A percentile compares a stretch with the other conserved stretches of the same genome.
phyloP scores from a whole-genome alignment of 1,140 invertebrate genomes.

The Pogonomyrmex barbatus region DNA sequence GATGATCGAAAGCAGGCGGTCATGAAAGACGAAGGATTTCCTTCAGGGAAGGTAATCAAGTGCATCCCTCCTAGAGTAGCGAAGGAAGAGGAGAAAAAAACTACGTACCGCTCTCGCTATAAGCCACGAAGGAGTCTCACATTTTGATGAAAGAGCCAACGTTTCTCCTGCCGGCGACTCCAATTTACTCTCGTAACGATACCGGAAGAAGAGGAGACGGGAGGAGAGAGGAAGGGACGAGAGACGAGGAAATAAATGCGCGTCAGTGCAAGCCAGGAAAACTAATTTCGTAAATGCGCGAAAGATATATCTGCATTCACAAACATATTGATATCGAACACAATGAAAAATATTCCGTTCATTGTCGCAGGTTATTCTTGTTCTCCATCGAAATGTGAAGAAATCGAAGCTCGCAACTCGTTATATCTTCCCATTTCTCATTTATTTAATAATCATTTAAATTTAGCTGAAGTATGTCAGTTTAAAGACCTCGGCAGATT shows the following conservation, averaged over 20 bases:
- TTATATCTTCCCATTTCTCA: background rate
- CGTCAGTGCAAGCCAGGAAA: conserved; percentile 2
- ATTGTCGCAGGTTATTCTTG: background rate
- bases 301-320: conserved; percentile 27
- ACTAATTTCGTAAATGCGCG: conserved; percentile 69
- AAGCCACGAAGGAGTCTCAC: conserved; percentile 39
- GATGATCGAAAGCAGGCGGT: conserved; percentile 57
- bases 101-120: background rate
- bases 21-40: conserved; percentile 10
- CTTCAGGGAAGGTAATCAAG: conserved; percentile 54
- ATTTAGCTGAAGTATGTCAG: conserved; percentile 59
- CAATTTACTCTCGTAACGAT: conserved; percentile 65
- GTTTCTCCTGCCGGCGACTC: conserved; percentile 28
- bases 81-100: background rate
- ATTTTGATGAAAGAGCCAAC: conserved; percentile 57
- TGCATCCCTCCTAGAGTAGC: background rate
- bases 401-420: background rate
- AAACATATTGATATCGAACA: conserved; percentile 43
- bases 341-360: background rate
- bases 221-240: conserved; percentile 1
- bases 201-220: conserved; percentile 37
- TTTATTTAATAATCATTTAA: conserved; percentile 51
- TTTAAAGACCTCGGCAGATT: conserved; percentile 60
- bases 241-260: conserved; percentile 58
- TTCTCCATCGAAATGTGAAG: background rate